phyloP scores from a whole-genome alignment of 2,888 invertebrate species.

The Branchellion lobata region DNA sequence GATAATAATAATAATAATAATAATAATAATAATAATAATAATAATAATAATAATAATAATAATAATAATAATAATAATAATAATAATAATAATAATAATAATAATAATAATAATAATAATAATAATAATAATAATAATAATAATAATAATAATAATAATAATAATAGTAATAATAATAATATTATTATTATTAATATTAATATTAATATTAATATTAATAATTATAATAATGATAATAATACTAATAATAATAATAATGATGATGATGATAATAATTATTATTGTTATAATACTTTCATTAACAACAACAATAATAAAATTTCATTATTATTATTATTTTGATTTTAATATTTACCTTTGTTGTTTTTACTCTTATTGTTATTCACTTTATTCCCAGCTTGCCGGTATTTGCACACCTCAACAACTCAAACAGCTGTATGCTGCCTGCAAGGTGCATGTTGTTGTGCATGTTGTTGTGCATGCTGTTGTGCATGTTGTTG shows the following conservation, averaged over 20 bases:
- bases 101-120: not conserved
- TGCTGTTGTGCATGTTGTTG: not conserved
- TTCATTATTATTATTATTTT: constrained; percentile 9
- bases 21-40: too few species aligned
- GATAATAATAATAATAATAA: not conserved
- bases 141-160: too few species aligned
- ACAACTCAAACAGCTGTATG: constrained; percentile 80
- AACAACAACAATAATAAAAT: too few species aligned
- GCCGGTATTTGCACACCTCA: constrained; percentile 78
- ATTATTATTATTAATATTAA: constrained; percentile 11
- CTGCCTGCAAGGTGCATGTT: constrained; percentile 76
- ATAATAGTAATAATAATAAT: too few species aligned
- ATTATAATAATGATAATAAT: not conserved
- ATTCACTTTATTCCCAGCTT: constrained; percentile 64
- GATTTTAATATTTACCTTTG: not conserved
- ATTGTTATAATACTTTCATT: too few species aligned
- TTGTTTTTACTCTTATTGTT: constrained; percentile 18
- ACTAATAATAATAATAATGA: not conserved
- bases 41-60: too few species aligned
- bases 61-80: not conserved
- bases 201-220: not conserved
- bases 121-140: not conserved
- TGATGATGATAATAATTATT: not conserved
- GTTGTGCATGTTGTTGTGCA: too few species aligned
- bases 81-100: not conserved